Conservation (phyloP, 2,888 invertebrate genomes). For the Temnothorax ravouxi region DNA sequence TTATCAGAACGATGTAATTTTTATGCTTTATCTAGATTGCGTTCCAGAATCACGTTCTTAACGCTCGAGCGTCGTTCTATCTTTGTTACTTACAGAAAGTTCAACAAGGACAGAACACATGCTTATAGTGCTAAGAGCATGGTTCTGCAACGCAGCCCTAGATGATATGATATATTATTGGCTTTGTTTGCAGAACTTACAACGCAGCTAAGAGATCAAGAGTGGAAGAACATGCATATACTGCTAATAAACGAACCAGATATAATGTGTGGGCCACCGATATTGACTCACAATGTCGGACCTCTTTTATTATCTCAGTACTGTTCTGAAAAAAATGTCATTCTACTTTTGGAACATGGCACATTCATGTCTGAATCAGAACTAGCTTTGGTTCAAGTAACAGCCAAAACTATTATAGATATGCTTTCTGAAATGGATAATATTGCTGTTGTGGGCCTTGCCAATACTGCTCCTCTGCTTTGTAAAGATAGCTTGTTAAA, state of each 20-base stretch:
- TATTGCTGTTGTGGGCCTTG: slow-evolving; percentile 82
- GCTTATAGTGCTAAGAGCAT: too few relatives aligned
- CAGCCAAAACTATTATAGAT: slow-evolving; percentile 83
- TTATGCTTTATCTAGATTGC: not conserved
- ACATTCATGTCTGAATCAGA: slow-evolving; percentile 84
- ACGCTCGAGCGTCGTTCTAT: too few relatives aligned
- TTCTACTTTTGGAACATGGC: slow-evolving; percentile 83
- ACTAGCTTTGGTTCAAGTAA: slow-evolving; percentile 81
- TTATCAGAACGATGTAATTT: not conserved
- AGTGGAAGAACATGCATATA: slow-evolving; percentile 84
- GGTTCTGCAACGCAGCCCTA: not conserved
- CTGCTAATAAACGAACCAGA: slow-evolving; percentile 81
- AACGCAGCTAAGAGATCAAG: slow-evolving; percentile 76
- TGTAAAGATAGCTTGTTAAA: slow-evolving; percentile 80
- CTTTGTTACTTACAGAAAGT: too few relatives aligned
- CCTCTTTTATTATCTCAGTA: slow-evolving; percentile 83
- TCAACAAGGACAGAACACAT: too few relatives aligned
- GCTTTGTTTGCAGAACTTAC: slow-evolving; percentile 76
- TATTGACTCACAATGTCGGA: slow-evolving; percentile 83
- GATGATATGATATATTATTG: not conserved
- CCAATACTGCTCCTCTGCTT: slow-evolving; percentile 75
- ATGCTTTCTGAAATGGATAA: slow-evolving; percentile 83
- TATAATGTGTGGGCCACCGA: slow-evolving; percentile 84
- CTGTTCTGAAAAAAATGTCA: slow-evolving; percentile 81
- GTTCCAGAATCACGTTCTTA: too few relatives aligned